phyloP scores from a whole-genome alignment of 2,113 vertebrate species.

The Aramus guarauna region DNA sequence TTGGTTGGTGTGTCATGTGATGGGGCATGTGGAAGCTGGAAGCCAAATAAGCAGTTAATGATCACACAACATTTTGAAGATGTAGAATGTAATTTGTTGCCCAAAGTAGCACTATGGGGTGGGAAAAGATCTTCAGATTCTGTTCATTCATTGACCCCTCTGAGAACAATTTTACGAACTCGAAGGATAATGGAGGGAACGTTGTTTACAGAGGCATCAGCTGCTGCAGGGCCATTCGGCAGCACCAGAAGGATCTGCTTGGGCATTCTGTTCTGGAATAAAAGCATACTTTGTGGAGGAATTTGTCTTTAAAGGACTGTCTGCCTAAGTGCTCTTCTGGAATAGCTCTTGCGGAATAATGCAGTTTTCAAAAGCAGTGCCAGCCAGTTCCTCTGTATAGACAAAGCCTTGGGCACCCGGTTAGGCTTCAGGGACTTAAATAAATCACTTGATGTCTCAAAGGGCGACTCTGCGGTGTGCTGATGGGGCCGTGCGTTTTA shows the following conservation, averaged over 20 bases:
- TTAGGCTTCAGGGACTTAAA: background rate
- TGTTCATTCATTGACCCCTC: background rate
- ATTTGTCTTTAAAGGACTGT: background rate
- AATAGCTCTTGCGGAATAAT: background rate
- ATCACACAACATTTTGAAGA: background rate
- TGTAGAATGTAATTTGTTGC: background rate
- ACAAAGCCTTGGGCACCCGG: background rate
- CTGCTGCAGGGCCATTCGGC: background rate
- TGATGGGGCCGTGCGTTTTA: background rate
- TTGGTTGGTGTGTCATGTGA: background rate
- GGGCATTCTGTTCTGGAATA: background rate
- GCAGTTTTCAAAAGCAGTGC: background rate
- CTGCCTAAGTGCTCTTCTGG: constrained; percentile 13
- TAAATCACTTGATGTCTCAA: fast-evolving
- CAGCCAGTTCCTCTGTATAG: background rate
- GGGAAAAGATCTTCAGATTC: background rate
- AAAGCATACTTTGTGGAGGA: background rate
- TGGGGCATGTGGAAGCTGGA: background rate
- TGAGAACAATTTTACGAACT: background rate
- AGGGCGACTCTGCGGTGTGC: background rate
- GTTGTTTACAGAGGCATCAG: background rate
- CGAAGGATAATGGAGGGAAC: background rate
- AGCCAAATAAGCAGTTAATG: background rate
- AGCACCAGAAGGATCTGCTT: background rate
- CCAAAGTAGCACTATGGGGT: background rate